A percentile compares a stretch with the other conserved stretches of the same genome.
Conservation (phyloP, 1,140 invertebrate species). For the Sycophaga agraensis region DNA sequence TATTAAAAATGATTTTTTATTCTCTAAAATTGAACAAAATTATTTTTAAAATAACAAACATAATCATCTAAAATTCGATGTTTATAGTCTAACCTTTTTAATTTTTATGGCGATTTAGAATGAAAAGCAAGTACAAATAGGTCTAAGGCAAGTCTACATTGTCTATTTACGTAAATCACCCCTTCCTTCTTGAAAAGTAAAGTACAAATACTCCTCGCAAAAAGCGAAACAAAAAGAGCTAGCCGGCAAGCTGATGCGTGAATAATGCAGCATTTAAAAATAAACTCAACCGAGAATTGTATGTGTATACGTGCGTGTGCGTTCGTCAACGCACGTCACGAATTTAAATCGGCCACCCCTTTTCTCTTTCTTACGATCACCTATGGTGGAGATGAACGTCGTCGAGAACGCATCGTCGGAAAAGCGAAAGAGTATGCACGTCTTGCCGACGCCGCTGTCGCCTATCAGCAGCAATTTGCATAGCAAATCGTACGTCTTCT, state of each 20-base stretch:
- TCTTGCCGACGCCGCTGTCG: constrained; percentile 98
- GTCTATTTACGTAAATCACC: background rate
- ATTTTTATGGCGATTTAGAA: too few species aligned
- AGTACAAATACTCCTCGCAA: too few species aligned
- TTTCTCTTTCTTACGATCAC: constrained; percentile 65
- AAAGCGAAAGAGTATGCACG: constrained; percentile 96
- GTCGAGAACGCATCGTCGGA: constrained; percentile 98
- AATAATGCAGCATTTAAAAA: constrained; percentile 18
- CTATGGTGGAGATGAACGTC: constrained; percentile 97
- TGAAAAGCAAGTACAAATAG: too few species aligned
- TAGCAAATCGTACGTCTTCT: constrained; percentile 96
- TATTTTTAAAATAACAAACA: too few species aligned
- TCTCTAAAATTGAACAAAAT: too few species aligned
- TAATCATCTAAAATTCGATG: too few species aligned
- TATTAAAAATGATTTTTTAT: too few species aligned
- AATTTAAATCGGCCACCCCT: too few species aligned
- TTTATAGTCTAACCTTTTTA: background rate
- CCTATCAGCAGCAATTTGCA: constrained; percentile 98
- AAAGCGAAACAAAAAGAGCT: background rate
- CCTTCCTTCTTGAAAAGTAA: background rate
- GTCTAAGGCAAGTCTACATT: too few species aligned
- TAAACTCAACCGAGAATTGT: background rate
- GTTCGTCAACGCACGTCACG: too few species aligned
- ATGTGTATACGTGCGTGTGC: background rate
- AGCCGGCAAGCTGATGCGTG: background rate